Evolutionary conservation across 92 coral and sea anemone genomes (phyloP), one percentile per base, ranked within the genome.

Genomic region (Ricordea florida): DNA sequence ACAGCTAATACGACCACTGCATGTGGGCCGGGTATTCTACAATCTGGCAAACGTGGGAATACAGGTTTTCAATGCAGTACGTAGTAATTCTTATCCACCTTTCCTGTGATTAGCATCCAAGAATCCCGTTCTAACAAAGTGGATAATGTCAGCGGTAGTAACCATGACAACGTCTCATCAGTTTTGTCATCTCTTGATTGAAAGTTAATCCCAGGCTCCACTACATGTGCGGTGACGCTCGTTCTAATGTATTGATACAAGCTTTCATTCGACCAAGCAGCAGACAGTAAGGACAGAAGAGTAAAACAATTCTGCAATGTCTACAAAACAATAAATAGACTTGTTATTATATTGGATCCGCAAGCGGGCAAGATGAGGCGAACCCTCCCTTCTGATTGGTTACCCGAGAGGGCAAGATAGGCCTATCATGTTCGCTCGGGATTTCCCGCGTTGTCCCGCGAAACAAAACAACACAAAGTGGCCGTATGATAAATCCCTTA

Each of bases 81-180:
- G 17, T 32, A n/a, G n/a, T n/a, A n/a, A 21, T 49, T 36, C 15
- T 18, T n/a, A 8, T 17, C 7, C 69, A 86, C 92, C 87, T 75
- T 87, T 32, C 67, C 84, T 13, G 76, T 36, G 35, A 75, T 47
- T 33, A 40, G 79, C 3, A 33, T 36, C 87, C 87, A 87, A 31
- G 78, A 65, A 6, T 81, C 87, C 48, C 27, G 6, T 29, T 47
- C 45, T 35, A 81, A 28, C 47, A 87, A 51, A 21, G 50, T 74
- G 9, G 67, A 45, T 52, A 87, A 73, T 24, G 69, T 69, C 30
- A 84, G 73, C 5, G 92, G 78, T n/a, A 73, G 69, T 73, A 73
- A 32, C 69, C 69, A 73, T 44, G 49, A 58, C 28, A 73, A 73
- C 47, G 33, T 43, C 35, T 57, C 68, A 14, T 17, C 20, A 10